Conservation (phyloP, 2,113 vertebrate genomes). For the Equus przewalskii region DNA sequence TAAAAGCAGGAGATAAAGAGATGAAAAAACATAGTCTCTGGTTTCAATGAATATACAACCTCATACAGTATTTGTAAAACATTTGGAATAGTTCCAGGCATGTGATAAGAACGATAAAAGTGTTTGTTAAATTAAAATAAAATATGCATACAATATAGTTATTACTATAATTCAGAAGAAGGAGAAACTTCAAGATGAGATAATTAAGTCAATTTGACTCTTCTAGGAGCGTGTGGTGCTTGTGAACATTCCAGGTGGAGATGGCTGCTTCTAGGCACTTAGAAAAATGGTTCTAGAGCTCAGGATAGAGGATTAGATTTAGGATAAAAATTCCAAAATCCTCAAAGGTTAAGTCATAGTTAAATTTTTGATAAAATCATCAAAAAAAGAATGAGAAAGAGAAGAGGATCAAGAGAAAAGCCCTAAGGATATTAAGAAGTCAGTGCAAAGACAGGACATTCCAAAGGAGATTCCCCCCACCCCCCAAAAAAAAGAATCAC, state of each 20-base stretch:
- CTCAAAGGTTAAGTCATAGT: background rate
- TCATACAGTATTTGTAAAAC: background rate
- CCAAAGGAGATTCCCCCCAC: background rate
- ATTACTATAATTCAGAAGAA: background rate
- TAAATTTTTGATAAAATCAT: conserved; percentile 35
- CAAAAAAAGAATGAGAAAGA: background rate
- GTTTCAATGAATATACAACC: background rate
- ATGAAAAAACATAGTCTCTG: background rate
- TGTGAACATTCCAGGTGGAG: background rate
- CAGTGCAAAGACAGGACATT: background rate
- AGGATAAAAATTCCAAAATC: background rate
- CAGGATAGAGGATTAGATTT: background rate
- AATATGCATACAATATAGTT: background rate
- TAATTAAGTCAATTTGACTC: background rate
- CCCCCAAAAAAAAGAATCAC: no score
- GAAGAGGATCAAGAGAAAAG: background rate
- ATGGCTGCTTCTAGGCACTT: background rate
- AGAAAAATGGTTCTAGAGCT: background rate
- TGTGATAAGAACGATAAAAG: background rate
- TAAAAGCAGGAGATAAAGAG: background rate
- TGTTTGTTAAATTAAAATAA: conserved; percentile 10
- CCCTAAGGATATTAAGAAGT: background rate
- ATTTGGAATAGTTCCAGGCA: background rate
- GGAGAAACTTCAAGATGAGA: background rate
- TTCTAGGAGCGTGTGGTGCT: background rate